phyloP scores from a whole-genome alignment of 2,113 vertebrate genomes.

The Barbus barbus region DNA sequence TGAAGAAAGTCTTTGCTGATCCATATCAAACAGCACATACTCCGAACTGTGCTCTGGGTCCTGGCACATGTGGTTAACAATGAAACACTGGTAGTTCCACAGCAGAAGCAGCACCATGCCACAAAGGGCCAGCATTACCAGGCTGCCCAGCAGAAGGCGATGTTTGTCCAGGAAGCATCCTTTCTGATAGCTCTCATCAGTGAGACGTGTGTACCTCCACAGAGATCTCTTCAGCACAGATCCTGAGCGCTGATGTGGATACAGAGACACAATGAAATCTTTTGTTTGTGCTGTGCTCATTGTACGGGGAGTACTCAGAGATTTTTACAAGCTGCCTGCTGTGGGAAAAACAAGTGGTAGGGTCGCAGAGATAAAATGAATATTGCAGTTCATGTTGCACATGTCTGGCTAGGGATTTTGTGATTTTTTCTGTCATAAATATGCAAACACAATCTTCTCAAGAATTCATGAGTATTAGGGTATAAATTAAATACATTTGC shows the following conservation, averaged over 20 bases:
- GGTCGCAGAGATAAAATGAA: neutral
- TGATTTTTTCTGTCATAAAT: neutral
- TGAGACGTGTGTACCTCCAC: neutral
- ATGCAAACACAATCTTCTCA: neutral
- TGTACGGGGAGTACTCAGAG: neutral
- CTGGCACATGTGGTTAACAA: constrained; percentile 60
- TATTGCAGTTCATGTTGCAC: neutral
- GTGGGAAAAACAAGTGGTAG: constrained; percentile 2
- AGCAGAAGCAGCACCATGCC: constrained; percentile 61
- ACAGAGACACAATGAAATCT: constrained; percentile 1
- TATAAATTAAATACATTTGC: neutral
- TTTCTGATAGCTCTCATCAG: constrained; percentile 24
- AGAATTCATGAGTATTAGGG: neutral
- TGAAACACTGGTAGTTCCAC: constrained; percentile 69
- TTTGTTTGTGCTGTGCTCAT: constrained; percentile 7
- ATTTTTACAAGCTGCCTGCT: constrained; percentile 5
- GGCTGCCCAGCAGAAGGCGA: constrained; percentile 57
- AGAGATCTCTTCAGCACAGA: constrained; percentile 47
- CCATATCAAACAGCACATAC: constrained; percentile 24
- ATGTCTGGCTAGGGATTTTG: neutral
- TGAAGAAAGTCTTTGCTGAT: constrained; percentile 14
- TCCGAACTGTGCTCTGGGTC: constrained; percentile 24
- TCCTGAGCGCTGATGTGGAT: neutral
- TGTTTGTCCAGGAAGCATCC: constrained; percentile 12
- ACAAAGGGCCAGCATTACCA: constrained; percentile 57